Base-by-base conservation (phyloP, 2,113 vertebrate species). In the Hemichromis elongatus region DNA sequence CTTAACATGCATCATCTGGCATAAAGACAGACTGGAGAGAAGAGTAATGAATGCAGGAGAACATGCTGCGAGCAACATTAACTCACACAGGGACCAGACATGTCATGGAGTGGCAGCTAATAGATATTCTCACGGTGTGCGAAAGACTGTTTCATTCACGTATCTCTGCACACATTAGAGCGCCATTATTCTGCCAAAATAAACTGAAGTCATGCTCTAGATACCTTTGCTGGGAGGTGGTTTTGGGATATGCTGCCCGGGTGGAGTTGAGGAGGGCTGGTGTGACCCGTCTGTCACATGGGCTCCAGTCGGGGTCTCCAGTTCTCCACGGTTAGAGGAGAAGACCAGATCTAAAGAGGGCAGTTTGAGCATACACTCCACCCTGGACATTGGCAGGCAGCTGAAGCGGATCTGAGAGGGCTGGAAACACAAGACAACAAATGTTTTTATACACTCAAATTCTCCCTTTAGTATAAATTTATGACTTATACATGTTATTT, bases 391-490 rank as follows among this genome's bases (percentile, higher is more conserved):
- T 0, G 99, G 99, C 88, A 99, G 95, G 88, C 99, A 99, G 93
- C 99, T 99, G 94, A 99, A 99, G 81, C 98, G 98, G 92, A 99
- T 99, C 95, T 99, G 99, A 73, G 99, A 99, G 2, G 99, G 99
- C 99, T 99, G 90, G 83, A 84, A 75, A 70, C 33, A 37, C 19
- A 37, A 0, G 59, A 63, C 18, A 12, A 6, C 26, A 56, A 9
- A n/a, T 63, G 59, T 63, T 63, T n/a, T 63, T 6, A 63, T 63
- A 63, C 59, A 12, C 0, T 4, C 35, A 30, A 30, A 24, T 47
- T n/a, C 3, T 12, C 1, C 11, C 12, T 30, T 50, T 28, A 75
- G 40, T 26, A 8, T 70, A 10, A 50, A 47, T 18, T 11, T 47
- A 47, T 73, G 14, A 73, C 42, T 30, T 47, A 4, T 26, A 70